Evolutionary conservation across 2,888 invertebrate species (phyloP), one percentile per base, ranked within the genome.

Genomic region (Erebia epiphron): DNA sequence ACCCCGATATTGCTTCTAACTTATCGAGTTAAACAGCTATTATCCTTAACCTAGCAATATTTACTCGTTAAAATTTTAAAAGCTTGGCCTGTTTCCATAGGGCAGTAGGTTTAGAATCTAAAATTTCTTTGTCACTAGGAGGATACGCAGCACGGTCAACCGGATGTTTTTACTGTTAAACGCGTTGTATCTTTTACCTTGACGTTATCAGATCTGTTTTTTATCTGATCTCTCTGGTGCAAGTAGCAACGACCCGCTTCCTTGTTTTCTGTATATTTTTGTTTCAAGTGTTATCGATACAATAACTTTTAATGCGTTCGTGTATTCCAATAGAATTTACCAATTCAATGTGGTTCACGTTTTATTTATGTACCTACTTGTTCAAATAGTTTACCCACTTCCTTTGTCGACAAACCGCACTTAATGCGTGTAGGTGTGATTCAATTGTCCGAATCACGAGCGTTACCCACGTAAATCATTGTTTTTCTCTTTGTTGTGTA

Each of bases 401-500:
- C 63, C 70, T 63, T 63, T 67, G 67, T 57, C 62, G 63, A 54
- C 57, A 65, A 60, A 50, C 66, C 62, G 46, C 57, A 67, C n/a
- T 68, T 67, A 72, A 74, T 68, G 57, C 60, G 74, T 64, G 74
- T 74, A 72, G 74, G 74, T 70, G 70, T 74, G 67, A 66, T 70
- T 72, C 74, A 74, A 74, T 72, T 74, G 68, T 64, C 21, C 63
- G 60, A 62, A 63, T 63, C 61, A 67, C 62, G 56, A 57, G 50
- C 57, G 41, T 60, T 62, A n/a, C 61, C 61, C 62, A 70, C 67
- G 60, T 64, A 64, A 64, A 64, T 58, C 21, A 43, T 67, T 64
- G 58, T 50, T 73, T 69, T 67, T 68, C 54, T 43, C 67, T 68
- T 67, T 69, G 43, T 58, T 60, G 41, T 52, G 70, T 70, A 74